Evolutionary conservation across 2,797 vertebrate species (phyloP).

Genomic region (Cygnus olor): DNA sequence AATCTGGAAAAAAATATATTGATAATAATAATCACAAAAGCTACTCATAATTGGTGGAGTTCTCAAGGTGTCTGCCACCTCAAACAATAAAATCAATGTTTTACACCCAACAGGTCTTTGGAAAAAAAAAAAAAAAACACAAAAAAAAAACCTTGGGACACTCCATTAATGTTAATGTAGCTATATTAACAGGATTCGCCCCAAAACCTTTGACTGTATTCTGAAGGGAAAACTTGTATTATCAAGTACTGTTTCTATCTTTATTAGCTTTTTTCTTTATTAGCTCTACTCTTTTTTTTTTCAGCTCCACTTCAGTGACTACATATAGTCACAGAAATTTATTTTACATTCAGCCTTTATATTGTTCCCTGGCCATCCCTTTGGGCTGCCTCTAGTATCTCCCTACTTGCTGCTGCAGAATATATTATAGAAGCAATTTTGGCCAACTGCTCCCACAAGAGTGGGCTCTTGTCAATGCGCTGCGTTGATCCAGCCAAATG

Average conservation of each 20-base stretch:
- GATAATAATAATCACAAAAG: not conserved
- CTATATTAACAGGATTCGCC: not conserved
- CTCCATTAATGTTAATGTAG: not conserved
- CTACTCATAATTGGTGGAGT: not conserved
- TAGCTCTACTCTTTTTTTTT: not conserved
- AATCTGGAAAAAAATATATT: not conserved
- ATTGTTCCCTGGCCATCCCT: not conserved
- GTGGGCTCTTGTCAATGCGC: not conserved
- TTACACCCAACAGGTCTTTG: not conserved
- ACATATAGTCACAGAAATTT: not conserved
- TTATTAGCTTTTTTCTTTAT: not conserved
- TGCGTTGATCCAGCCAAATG: not conserved
- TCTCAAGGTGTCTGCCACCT: not conserved
- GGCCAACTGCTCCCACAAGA: conserved; percentile 13
- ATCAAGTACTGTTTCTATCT: not conserved
- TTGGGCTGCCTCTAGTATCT: not conserved
- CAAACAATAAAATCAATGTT: not conserved
- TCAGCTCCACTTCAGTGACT: not conserved
- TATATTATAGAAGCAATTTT: conserved; percentile 9
- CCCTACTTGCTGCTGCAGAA: not conserved
- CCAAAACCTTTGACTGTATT: not conserved
- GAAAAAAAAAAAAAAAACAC: not conserved
- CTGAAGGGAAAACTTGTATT: not conserved
- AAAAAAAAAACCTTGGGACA: not conserved
- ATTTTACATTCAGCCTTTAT: not conserved